Conservation (phyloP, 1,140 invertebrate genomes). For the Drosophila azteca region DNA sequence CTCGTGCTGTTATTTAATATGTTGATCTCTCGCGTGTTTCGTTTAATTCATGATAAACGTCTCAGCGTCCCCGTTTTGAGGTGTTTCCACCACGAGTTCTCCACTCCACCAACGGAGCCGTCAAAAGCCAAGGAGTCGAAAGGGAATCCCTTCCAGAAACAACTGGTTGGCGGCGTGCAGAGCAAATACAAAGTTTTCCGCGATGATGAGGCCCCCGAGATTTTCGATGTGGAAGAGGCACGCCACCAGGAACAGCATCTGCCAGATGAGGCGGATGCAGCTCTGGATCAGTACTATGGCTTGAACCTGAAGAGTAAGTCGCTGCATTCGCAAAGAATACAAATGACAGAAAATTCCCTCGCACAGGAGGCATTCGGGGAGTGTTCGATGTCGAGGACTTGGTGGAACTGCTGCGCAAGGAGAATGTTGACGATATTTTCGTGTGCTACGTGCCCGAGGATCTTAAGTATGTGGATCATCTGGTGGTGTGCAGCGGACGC, state of each 20-base stretch:
- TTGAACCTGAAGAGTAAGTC: conserved; percentile 85
- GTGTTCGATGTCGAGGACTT: conserved; percentile 95
- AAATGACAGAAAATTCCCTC: not conserved
- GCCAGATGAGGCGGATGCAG: conserved; percentile 30
- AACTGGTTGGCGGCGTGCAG: conserved; percentile 53
- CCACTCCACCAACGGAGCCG: conserved; percentile 25
- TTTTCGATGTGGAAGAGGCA: conserved; percentile 88
- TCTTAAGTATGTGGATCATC: conserved; percentile 91
- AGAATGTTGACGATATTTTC: conserved; percentile 92
- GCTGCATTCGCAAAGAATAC: not conserved
- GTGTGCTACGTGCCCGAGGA: conserved; percentile 90
- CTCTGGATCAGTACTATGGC: conserved; percentile 83
- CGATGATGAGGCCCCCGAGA: conserved; percentile 87
- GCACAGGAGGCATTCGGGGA: conserved; percentile 89
- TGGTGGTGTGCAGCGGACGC: conserved; percentile 90
- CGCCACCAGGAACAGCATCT: conserved; percentile 73
- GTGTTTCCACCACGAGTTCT: conserved; percentile 77
- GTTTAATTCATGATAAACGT: conserved; percentile 58
- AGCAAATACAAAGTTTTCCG: conserved; percentile 81
- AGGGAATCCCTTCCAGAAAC: conserved; percentile 12
- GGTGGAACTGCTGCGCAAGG: conserved; percentile 89
- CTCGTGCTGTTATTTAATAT: conserved; percentile 8
- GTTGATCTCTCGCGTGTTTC: conserved; percentile 63
- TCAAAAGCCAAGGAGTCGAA: not conserved
- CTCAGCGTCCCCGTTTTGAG: conserved; percentile 65